phyloP scores from a whole-genome alignment of 2,113 vertebrate genomes.

The Natator depressus region DNA sequence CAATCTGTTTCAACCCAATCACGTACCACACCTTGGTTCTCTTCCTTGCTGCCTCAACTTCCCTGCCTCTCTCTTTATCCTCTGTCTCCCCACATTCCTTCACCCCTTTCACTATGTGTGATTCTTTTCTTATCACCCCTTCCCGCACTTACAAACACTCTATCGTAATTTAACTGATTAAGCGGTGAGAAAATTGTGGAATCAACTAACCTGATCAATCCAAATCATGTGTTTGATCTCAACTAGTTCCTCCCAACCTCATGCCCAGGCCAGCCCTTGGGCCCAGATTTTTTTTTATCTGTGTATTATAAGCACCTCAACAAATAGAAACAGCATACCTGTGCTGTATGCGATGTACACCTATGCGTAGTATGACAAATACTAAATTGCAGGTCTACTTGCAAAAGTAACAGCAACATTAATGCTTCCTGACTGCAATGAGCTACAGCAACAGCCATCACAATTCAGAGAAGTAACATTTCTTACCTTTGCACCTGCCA shows the following conservation, averaged over 20 bases:
- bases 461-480: fast-evolving
- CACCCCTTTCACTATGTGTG: background rate
- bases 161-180: background rate
- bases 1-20: background rate
- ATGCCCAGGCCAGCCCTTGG: fast-evolving
- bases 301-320: fast-evolving
- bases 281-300: fast-evolving
- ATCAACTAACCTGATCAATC: background rate
- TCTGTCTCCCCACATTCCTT: background rate
- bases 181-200: background rate
- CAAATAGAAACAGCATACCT: background rate
- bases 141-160: background rate
- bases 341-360: background rate
- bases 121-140: background rate
- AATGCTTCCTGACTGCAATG: background rate
- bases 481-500: conserved; percentile 93
- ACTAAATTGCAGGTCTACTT: background rate
- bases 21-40: background rate
- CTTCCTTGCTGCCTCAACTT: background rate
- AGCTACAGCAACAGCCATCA: background rate
- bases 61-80: background rate
- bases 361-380: background rate
- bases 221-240: background rate
- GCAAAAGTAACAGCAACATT: background rate
- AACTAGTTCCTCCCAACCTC: background rate